Evolutionary conservation across 37 sponge, comb jelly and placozoan species (phyloP), one percentile per base, ranked within the genome.

Genomic region (Crambe crambe): DNA sequence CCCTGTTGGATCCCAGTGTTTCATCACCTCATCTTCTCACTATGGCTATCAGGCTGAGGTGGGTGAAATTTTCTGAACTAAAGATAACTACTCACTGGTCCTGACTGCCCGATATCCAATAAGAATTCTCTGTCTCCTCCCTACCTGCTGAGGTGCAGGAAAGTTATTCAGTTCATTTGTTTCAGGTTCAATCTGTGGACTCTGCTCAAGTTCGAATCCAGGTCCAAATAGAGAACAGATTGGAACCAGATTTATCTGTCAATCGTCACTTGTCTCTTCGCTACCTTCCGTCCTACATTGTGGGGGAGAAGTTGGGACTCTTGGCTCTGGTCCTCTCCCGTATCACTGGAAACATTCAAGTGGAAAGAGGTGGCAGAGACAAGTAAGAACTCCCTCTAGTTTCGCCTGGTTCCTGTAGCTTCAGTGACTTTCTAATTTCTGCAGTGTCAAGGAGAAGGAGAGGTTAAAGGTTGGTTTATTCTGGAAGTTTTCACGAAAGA

Each of bases 1-100:
- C 62, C 79, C 79, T 22, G 43, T 73, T 0, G 71, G 73, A 31
- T 59, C 73, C 2, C 67, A 72, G 51, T 88, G 92, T 36, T 91
- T 91, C 70, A 42, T 95, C 27, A 64, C 85, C 4, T 47, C 78
- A 17, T 68, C 74, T 18, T 36, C 80, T 5, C 83, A 83, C 69
- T 94, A 94, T 87, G 94, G 94, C 36, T 67, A 56, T 31, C 76
- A 51, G 74, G 94, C 84, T 31, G 83, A 89, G 78, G 94, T 94
- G 32, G 58, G 78, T n/a, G n/a, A n/a, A n/a, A n/a, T n/a, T n/a
- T n/a, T n/a, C n/a, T n/a, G n/a, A n/a, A n/a, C n/a, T n/a, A n/a
- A n/a, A n/a, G n/a, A n/a, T n/a, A n/a, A n/a, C n/a, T n/a, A n/a
- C n/a, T n/a, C n/a, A n/a, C n/a, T n/a, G n/a, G n/a, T n/a, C n/a